These are phyloP conservation scores for Laterallus jamaicensis DNA, from an alignment of 2,113 vertebrate genomes.

Conservation along the genomic window DNA sequence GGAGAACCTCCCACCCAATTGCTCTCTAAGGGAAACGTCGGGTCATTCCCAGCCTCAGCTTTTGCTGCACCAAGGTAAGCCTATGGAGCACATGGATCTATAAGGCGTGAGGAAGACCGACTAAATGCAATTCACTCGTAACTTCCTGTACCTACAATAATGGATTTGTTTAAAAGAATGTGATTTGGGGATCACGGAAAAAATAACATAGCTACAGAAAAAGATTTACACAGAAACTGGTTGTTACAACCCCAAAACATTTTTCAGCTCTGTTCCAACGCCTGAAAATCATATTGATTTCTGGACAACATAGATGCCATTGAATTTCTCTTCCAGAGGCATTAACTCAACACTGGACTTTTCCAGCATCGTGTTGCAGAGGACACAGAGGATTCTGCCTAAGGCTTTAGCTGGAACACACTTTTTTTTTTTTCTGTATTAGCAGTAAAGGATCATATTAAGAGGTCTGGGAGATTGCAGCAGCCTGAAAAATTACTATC, in stretches of 20 bases:
- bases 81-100: neutral
- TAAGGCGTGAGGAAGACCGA: neutral
- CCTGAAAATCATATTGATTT: conserved; percentile 7
- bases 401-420: neutral
- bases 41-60: neutral
- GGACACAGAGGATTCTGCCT: neutral
- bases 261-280: neutral
- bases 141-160: neutral
- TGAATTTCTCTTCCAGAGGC: neutral
- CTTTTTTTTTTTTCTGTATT: neutral
- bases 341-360: neutral
- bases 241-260: neutral
- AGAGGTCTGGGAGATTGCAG: neutral
- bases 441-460: neutral
- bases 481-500: neutral
- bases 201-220: neutral
- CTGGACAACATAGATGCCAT: neutral
- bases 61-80: neutral
- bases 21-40: neutral
- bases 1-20: neutral
- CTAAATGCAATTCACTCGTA: neutral
- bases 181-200: neutral
- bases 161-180: neutral
- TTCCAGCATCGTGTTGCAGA: neutral
- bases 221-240: neutral